Conservation (phyloP, 37 sponge, comb jelly and placozoan genomes). For the Corticium candelabrum region DNA sequence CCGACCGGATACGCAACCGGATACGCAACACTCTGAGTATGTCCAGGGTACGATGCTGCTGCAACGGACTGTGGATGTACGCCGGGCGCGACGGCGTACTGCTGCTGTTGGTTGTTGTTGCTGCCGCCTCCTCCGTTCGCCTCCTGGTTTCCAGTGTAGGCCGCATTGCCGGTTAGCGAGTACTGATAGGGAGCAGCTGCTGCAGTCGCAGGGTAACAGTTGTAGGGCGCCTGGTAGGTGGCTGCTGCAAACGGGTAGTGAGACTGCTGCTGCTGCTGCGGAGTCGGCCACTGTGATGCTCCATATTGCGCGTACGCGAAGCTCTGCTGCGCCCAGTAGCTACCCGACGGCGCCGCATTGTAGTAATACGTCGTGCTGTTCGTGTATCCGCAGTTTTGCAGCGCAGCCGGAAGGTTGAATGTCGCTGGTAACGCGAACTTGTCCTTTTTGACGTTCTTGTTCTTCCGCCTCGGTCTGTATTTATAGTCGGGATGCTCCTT, state of each 20-base stretch:
- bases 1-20: neutral
- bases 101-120: no score
- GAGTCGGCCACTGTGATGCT: neutral
- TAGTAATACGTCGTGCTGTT: no score
- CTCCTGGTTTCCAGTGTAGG: no score
- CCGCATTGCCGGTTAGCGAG: neutral
- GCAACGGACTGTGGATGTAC: no score
- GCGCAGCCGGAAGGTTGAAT: neutral
- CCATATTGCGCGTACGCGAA: neutral
- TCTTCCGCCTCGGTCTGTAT: slow-evolving; percentile 92
- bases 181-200: neutral
- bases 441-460: slow-evolving; percentile 2
- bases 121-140: no score
- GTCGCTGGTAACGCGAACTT: neutral
- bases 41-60: neutral
- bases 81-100: slow-evolving; percentile 1
- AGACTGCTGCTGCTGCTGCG: neutral
- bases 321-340: neutral
- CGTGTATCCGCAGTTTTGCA: no score
- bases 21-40: no score
- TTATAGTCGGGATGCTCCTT: slow-evolving; percentile 92
- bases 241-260: neutral
- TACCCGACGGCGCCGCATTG: neutral
- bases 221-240: neutral
- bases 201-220: no score